Conservation (phyloP, 2,113 vertebrate genomes). For the Boulengeromyrus knoepffleri region DNA sequence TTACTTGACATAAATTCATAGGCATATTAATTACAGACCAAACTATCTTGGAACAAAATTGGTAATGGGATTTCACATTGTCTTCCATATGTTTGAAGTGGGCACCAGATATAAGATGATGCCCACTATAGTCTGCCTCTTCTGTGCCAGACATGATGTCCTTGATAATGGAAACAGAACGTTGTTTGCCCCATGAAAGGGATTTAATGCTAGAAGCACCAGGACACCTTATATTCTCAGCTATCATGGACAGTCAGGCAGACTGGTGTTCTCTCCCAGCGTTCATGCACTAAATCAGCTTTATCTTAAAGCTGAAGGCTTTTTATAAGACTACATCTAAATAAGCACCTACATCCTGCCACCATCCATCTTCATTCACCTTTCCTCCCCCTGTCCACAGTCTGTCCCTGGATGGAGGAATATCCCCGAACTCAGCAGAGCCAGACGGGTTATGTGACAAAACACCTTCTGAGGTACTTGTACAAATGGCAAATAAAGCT, state of each 20-base stretch:
- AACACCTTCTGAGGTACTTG: neutral
- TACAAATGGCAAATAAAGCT: neutral
- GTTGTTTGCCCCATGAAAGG: neutral
- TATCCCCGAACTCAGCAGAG: neutral
- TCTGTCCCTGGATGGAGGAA: neutral
- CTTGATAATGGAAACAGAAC: neutral
- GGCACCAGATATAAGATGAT: neutral
- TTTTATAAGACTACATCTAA: neutral
- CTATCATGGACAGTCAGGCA: neutral
- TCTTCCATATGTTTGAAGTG: neutral
- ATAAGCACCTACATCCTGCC: neutral
- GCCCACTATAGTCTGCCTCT: neutral
- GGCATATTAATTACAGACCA: neutral
- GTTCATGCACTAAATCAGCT: neutral
- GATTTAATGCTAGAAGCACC: neutral
- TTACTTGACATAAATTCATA: neutral
- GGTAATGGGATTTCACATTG: neutral
- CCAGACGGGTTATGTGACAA: neutral
- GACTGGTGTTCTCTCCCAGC: neutral
- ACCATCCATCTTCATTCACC: neutral
- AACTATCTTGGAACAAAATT: neutral
- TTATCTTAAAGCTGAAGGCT: neutral
- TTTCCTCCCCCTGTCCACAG: neutral
- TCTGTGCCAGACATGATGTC: neutral
- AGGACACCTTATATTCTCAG: neutral